Conservation (phyloP, 2,113 vertebrate genomes). For the Rhynchomys soricoides region DNA sequence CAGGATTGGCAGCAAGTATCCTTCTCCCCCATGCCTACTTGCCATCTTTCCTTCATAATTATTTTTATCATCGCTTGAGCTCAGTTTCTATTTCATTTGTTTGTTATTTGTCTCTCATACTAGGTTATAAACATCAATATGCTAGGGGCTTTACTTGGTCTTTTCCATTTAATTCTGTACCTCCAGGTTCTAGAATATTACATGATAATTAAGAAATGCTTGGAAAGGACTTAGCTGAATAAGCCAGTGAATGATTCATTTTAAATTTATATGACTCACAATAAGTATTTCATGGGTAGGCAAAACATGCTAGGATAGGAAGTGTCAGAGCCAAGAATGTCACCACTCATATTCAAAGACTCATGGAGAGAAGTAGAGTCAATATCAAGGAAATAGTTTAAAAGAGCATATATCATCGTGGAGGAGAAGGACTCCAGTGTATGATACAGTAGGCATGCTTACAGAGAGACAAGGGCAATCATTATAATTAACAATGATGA, state of each 20-base stretch:
- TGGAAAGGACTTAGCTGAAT: slow-evolving; percentile 29
- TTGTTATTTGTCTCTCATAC: not conserved
- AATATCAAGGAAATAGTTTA: slow-evolving; percentile 14
- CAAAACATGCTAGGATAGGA: not conserved
- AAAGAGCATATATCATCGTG: not conserved
- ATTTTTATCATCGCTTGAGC: not conserved
- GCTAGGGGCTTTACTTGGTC: not conserved
- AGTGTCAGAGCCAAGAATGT: not conserved
- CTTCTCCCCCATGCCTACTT: too few species aligned
- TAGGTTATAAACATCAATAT: not conserved
- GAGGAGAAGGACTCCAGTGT: not conserved
- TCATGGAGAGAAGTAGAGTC: not conserved
- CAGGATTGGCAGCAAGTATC: not conserved
- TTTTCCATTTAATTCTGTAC: not conserved
- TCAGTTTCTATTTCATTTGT: not conserved
- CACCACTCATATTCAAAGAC: not conserved
- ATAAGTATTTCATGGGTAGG: slow-evolving; percentile 10
- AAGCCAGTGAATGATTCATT: not conserved
- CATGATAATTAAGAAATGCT: not conserved
- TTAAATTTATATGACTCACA: not conserved
- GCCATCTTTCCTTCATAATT: not conserved
- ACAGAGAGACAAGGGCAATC: not conserved
- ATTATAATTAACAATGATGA: not conserved
- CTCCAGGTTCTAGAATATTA: not conserved
- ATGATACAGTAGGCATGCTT: not conserved